Conservation (phyloP, 2,797 vertebrate genomes). For the Holocentrus rufus region DNA sequence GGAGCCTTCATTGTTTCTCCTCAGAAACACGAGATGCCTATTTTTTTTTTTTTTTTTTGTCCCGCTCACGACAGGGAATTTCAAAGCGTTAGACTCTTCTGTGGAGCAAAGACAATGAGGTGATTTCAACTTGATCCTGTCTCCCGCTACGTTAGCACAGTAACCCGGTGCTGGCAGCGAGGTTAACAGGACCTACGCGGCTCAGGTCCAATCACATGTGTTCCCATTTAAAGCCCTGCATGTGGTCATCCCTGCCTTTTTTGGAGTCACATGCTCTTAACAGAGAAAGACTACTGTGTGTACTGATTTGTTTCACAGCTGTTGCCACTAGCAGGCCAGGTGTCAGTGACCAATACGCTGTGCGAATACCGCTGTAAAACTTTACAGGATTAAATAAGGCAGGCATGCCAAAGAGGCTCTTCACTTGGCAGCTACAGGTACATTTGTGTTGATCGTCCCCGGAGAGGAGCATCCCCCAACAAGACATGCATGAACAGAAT, state of each 20-base stretch:
- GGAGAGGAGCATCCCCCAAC: slow-evolving; percentile 11
- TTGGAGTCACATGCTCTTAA: slow-evolving; percentile 45
- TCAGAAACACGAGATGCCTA: slow-evolving; percentile 47
- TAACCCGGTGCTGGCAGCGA: slow-evolving; percentile 36
- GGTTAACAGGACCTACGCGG: slow-evolving; percentile 35
- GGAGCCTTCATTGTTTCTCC: slow-evolving; percentile 60
- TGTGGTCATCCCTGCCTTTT: slow-evolving; percentile 52
- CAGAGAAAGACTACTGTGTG: slow-evolving; percentile 51
- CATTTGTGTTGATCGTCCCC: slow-evolving; percentile 4
- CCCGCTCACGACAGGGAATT: slow-evolving; percentile 39
- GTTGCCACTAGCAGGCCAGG: slow-evolving; percentile 68
- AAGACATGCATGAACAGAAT: neutral
- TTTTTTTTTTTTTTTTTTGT: slow-evolving; percentile 9
- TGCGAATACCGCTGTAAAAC: slow-evolving; percentile 71
- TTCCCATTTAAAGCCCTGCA: slow-evolving; percentile 63
- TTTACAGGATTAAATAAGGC: slow-evolving; percentile 70
- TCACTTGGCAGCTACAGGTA: slow-evolving; percentile 44
- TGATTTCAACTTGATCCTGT: slow-evolving; percentile 29
- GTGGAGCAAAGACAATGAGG: slow-evolving; percentile 28
- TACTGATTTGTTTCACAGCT: slow-evolving; percentile 71
- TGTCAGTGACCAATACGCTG: slow-evolving; percentile 73
- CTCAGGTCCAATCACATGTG: slow-evolving; percentile 58
- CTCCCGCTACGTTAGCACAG: slow-evolving; percentile 14
- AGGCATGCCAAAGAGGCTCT: slow-evolving; percentile 65
- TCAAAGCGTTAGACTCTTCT: slow-evolving; percentile 45